Evolutionary conservation across 2,888 invertebrate species (phyloP).

Genomic region (Amaurobius ferox): DNA sequence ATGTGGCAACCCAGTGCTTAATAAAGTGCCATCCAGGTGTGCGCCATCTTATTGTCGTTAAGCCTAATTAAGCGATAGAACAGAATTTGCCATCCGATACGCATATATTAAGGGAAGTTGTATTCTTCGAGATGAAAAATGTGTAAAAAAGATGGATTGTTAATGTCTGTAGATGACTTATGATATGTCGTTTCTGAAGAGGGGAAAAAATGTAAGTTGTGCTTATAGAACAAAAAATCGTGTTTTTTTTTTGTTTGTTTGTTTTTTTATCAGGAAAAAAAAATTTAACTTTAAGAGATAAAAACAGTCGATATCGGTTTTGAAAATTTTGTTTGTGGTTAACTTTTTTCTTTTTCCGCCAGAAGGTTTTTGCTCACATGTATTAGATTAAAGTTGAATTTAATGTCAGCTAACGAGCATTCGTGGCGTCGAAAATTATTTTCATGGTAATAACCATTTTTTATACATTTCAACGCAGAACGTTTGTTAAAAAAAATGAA

Average conservation of each 20-base stretch:
- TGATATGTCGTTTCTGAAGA: constrained; percentile 12
- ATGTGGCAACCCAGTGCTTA: constrained; percentile 39
- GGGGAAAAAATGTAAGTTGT: constrained; percentile 26
- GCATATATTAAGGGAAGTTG: constrained; percentile 50
- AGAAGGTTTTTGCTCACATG: too few species aligned
- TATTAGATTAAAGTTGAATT: too few species aligned
- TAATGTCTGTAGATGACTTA: constrained; percentile 66
- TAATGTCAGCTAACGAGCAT: too few species aligned
- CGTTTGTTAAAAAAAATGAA: too few species aligned
- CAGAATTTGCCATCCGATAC: constrained; percentile 42
- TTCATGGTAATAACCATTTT: too few species aligned
- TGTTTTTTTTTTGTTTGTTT: too few species aligned
- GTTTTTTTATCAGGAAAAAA: too few species aligned
- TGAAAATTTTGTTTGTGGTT: constrained; percentile 19
- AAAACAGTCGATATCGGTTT: constrained; percentile 10
- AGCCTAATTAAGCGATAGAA: constrained; percentile 54
- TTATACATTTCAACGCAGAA: too few species aligned
- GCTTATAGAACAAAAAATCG: constrained; percentile 22
- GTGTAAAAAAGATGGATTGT: constrained; percentile 31
- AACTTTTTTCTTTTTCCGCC: constrained; percentile 1
- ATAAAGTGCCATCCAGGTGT: constrained; percentile 62
- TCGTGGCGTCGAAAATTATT: too few species aligned
- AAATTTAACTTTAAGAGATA: not conserved
- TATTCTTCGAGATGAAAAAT: not conserved
- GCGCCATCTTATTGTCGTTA: constrained; percentile 68